Evolutionary conservation across 2,113 vertebrate genomes (phyloP), one percentile per base, ranked within the genome.

Genomic region (Muntiacus muntjak): DNA sequence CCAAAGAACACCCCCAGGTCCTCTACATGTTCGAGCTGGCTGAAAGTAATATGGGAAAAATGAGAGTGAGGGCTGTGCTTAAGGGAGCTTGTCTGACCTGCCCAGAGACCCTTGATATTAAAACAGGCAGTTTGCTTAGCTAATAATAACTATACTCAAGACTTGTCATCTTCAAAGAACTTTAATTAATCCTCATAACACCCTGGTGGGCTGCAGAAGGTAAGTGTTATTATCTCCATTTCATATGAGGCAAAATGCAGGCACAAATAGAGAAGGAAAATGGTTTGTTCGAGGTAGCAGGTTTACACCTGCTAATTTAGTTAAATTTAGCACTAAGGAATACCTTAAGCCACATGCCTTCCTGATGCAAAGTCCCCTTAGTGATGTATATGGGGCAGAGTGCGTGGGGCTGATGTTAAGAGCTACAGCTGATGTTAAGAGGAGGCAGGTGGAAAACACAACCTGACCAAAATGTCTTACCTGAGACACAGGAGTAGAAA

Each of bases 131-230:
- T 97, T 98, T 97, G 94, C 97, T 97, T 94, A 95, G 96, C 95
- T 96, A 97, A 97, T 98, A 98, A 98, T 97, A 97, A 98, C 94
- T 87, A 43, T 91, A 67, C 92, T 87, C 90, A 47, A 83, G 81
- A 93, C 91, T 96, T 98, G 98, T 97, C 97, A 97, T 97, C 94
- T 88, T 97, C 97, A 97, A 96, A 98, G 95, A 96, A 98, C 94
- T 97, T 97, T 98, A 98, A 98, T 98, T 97, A 98, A 98, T 98
- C 97, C 87, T 97, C 89, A 96, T 87, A 97, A 97, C 91, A 98
- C 97, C 96, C 97, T 88, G 23, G 93, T 95, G 97, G 94, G 91
- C 84, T 96, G 25, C 92, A 96, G 91, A 91, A 98, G 95, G 97
- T 92, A 96, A 96, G 89, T 95, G 96, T 97, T 97, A 97, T 98